Conservation (phyloP, 2,113 vertebrate genomes). For the Engraulis encrasicolus region DNA sequence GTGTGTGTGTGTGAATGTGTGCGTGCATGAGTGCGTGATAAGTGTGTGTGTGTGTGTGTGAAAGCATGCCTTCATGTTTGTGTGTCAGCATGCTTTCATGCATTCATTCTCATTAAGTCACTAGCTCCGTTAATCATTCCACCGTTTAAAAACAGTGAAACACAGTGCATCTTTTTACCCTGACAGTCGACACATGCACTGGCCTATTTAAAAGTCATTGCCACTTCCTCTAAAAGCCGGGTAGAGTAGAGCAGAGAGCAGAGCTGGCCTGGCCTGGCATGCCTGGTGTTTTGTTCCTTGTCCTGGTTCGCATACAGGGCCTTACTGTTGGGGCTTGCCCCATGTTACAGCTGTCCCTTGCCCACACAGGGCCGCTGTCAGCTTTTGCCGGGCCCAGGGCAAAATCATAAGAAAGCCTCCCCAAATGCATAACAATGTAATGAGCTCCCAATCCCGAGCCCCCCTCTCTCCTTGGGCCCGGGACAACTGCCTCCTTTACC, state of each 20-base stretch:
- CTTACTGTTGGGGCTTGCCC: neutral
- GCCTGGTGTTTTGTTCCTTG: neutral
- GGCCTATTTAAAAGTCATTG: neutral
- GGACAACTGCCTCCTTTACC: no score
- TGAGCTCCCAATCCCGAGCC: no score
- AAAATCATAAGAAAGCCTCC: no score
- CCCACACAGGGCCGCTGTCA: no score
- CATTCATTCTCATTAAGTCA: conserved; percentile 35
- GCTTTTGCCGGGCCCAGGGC: no score
- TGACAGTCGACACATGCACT: neutral
- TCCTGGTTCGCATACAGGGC: neutral
- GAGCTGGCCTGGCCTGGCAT: no score
- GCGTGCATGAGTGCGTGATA: neutral
- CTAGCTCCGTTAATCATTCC: conserved; percentile 30
- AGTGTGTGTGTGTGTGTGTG: conserved; percentile 28
- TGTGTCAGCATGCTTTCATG: neutral
- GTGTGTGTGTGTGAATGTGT: neutral
- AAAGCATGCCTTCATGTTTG: neutral
- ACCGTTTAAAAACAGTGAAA: neutral
- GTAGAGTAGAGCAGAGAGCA: neutral
- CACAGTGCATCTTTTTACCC: neutral
- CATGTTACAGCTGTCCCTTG: neutral
- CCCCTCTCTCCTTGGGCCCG: no score
- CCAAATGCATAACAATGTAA: no score
- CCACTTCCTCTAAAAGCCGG: neutral